Conservation (phyloP, 2,797 vertebrate species). For the Scomberomorus guttatus region DNA sequence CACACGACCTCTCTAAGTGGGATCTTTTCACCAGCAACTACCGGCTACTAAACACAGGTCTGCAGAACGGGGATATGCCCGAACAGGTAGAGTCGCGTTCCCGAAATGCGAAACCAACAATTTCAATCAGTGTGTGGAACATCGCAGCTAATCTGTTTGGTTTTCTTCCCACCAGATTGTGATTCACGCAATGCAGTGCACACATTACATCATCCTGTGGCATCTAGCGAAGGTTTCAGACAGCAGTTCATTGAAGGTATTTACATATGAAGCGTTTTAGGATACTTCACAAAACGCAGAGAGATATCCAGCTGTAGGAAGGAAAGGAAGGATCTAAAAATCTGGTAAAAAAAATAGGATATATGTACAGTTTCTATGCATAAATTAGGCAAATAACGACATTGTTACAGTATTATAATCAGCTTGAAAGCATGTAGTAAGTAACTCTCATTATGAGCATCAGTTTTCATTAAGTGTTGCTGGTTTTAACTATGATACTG, state of each 20-base stretch:
- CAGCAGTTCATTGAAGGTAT: conserved; percentile 93
- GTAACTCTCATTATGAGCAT: neutral
- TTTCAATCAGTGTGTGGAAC: neutral
- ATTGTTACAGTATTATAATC: neutral
- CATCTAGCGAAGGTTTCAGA: conserved; percentile 96
- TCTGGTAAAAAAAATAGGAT: no score
- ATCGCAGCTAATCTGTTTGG: conserved; percentile 3
- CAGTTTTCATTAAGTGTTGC: neutral
- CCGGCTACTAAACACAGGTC: conserved; percentile 95
- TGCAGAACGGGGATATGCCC: conserved; percentile 98
- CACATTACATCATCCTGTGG: conserved; percentile 98
- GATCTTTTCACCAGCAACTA: conserved; percentile 99
- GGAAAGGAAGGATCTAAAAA: no score
- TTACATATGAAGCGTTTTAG: neutral
- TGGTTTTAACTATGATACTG: conserved; percentile 1
- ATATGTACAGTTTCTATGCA: neutral
- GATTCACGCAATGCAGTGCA: conserved; percentile 97
- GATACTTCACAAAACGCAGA: neutral
- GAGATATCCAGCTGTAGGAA: neutral
- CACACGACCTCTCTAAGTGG: conserved; percentile 97
- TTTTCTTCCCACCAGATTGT: conserved; percentile 89
- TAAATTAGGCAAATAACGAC: neutral
- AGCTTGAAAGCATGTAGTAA: neutral
- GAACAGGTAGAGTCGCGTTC: conserved; percentile 89
- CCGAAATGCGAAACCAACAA: neutral